Conservation (phyloP, 2,888 invertebrate genomes). For the Rhaphigaster nebulosa region DNA sequence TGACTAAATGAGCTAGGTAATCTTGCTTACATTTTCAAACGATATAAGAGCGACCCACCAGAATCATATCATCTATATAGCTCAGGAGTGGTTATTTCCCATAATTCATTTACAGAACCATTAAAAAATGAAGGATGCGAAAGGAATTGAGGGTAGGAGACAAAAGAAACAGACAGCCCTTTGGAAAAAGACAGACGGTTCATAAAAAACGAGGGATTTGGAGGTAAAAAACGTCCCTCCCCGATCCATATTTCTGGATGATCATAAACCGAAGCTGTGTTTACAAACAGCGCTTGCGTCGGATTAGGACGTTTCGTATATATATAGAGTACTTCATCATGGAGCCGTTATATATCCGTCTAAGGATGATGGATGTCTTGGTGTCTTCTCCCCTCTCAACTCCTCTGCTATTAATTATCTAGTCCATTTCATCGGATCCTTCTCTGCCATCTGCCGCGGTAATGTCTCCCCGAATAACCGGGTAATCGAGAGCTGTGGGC, state of each 20-base stretch:
- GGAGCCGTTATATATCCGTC: slow-evolving; percentile 2
- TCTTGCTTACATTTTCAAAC: too few species aligned
- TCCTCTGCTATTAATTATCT: slow-evolving; percentile 3
- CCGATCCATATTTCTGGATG: slow-evolving; percentile 4
- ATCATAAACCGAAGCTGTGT: slow-evolving; percentile 25
- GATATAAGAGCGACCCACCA: neutral
- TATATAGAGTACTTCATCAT: slow-evolving; percentile 28
- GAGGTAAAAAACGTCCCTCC: slow-evolving; percentile 22
- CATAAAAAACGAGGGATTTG: slow-evolving; percentile 15
- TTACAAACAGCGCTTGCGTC: slow-evolving; percentile 9
- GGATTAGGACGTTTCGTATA: slow-evolving; percentile 8
- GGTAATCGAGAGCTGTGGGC: neutral
- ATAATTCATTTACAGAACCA: slow-evolving; percentile 10
- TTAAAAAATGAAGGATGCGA: slow-evolving; percentile 27
- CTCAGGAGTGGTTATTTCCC: neutral
- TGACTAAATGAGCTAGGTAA: too few species aligned
- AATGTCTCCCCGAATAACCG: neutral
- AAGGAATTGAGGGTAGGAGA: neutral
- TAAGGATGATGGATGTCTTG: slow-evolving; percentile 1
- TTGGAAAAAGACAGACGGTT: neutral
- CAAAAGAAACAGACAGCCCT: neutral
- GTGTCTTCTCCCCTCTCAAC: neutral
- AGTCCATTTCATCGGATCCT: neutral
- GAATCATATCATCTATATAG: neutral
- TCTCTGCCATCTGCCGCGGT: neutral